Evolutionary conservation across 2,888 invertebrate genomes (phyloP), one percentile per base, ranked within the genome.

Genomic region (Thyatira batis): DNA sequence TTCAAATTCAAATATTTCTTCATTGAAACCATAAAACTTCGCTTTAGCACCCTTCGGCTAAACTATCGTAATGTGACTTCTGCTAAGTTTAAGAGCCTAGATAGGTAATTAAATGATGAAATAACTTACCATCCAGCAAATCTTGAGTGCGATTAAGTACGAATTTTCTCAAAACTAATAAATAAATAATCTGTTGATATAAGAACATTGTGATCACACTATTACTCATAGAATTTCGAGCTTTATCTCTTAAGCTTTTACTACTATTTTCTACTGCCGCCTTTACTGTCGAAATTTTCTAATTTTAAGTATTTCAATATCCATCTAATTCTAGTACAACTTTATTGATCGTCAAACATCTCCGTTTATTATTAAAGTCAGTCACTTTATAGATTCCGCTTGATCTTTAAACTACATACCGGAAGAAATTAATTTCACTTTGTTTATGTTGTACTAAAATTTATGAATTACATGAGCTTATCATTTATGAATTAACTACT

Each of bases 211-310:
- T 55, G 62, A 60, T 57, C 51, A 56, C 69, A 63, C 61, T 61
- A 69, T 67, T 69, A 72, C 64, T 76, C 76, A 80, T 81, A 82
- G 80, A 81, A 76, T 76, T 82, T 87, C 84, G 91, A 90, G 91
- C 90, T 91, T 90, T 80, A 85, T 82, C 85, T 80, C 80, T 78
- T 88, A 84, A 80, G 89, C 89, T 88, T 89, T 82, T 82, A 80
- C 64, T 80, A 80, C 80, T 80, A 75, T 86, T 87, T 87, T 88
- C 84, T 87, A 89, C 82, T 73, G 80, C 71, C 77, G 79, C 77
- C 74, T 84, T 82, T 82, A 81, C 75, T 81, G 75, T 84, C 75
- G 78, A 81, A 80, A 81, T 84, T 85, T 81, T 80, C 77, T 83
- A 84, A 73, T 74, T 20, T 5, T 21, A 45, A 20, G 11, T 45